Base-by-base conservation (phyloP, 2,113 vertebrate species). In the Suricata suricatta region DNA sequence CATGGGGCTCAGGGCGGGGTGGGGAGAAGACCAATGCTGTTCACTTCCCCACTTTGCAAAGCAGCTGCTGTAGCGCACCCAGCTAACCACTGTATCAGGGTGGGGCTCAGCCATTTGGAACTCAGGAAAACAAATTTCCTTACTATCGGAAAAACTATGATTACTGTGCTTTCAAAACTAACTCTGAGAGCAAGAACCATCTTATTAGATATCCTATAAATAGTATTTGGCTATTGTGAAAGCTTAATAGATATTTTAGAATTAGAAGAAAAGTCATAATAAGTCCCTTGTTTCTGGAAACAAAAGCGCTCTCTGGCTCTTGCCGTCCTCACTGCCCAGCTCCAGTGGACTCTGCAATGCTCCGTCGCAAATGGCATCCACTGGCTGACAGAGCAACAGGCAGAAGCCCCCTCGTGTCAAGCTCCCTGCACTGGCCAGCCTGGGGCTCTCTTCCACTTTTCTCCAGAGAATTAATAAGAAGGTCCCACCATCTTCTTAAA, bases 201-300 rank as follows among this genome's bases (percentile, higher is more conserved):
- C 60, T 86, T 87, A 95, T 95, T 96, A 90, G 87, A 21, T 89
- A 72, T 2, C 60, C 33, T 96, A 86, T 94, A 97, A 97, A 92
- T 92, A 94, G 96, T 79, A 52, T 72, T 79, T 96, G 93, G 68
- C 80, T 95, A 35, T 29, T 68, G 84, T 52, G 54, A 79, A 93
- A 94, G 88, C 82, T 92, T 95, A 90, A 79, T 79, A 90, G 91
- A 80, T 97, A 87, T 90, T 95, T 97, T 90, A 96, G 87, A 95
- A 97, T 93, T 95, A 93, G 50, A 91, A 82, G 84, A 92, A 92
- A 94, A 89, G 68, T 86, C 93, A 90, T 66, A 97, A 77, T 82
- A 85, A 93, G 38, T 66, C 81, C 29, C 23, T 96, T 97, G 84
- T 95, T 93, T 94, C 88, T 90, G 68, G 60, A 95, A 96, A 96